These are phyloP conservation scores for Syritta pipiens DNA, from an alignment of 2,888 invertebrate species.

Conservation along the genomic window DNA sequence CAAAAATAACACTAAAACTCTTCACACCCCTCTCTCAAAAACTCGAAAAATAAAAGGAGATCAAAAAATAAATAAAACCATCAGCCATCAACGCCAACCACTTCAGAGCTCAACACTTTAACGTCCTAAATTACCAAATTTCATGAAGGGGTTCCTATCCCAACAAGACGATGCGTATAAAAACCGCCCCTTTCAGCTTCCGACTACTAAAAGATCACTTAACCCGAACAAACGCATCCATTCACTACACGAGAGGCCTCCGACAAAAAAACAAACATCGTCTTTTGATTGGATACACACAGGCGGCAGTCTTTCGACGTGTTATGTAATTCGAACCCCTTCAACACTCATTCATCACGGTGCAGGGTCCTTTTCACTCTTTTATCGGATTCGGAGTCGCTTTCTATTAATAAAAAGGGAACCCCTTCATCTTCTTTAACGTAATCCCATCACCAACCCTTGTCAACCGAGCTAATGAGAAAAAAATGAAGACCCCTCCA, in stretches of 20 bases:
- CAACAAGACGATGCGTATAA: conserved; percentile 19
- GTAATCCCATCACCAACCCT: conserved; percentile 63
- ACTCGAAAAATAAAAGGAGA: no score
- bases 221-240: conserved; percentile 41
- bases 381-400: no score
- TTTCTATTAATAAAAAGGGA: conserved; percentile 21
- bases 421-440: conserved; percentile 26
- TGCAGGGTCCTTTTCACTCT: no score
- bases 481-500: conserved; percentile 41
- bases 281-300: conserved; percentile 52
- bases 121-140: conserved; percentile 61
- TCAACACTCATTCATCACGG: conserved; percentile 45
- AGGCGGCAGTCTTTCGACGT: conserved; percentile 19
- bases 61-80: neutral
- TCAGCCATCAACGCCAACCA: conserved; percentile 52
- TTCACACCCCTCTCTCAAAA: conserved; percentile 3
- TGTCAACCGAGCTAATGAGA: conserved; percentile 55
- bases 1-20: conserved; percentile 2
- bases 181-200: conserved; percentile 37
- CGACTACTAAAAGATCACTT: conserved; percentile 41
- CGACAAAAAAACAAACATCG: conserved; percentile 40
- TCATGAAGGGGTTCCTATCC: conserved; percentile 58
- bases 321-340: conserved; percentile 64
- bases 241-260: conserved; percentile 36
- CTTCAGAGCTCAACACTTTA: conserved; percentile 64